Conservation (phyloP, 2,797 vertebrate genomes). For the Rousettus madagascariensis region DNA sequence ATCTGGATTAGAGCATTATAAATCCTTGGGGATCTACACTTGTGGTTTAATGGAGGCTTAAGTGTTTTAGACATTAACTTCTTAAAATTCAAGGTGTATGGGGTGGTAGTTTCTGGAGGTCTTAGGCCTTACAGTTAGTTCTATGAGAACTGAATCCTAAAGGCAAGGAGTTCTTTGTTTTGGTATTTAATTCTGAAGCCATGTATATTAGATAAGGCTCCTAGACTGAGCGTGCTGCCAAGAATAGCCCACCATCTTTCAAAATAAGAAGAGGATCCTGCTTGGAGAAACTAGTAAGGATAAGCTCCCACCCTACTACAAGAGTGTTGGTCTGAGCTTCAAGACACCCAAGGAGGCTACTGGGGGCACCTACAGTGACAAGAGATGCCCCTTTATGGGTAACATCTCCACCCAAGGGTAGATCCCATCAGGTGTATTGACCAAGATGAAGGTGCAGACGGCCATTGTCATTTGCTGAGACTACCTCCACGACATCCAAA, state of each 20-base stretch:
- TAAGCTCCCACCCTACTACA: constrained; percentile 93
- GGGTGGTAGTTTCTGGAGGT: not conserved
- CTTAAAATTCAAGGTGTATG: not conserved
- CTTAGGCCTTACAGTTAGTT: not conserved
- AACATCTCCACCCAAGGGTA: constrained; percentile 94
- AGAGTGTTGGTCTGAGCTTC: constrained; percentile 93
- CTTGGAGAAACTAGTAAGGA: constrained; percentile 84
- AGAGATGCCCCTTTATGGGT: constrained; percentile 96
- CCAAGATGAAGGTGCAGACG: constrained; percentile 98
- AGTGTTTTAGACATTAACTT: not conserved
- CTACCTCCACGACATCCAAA: constrained; percentile 95
- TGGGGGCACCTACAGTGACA: constrained; percentile 94
- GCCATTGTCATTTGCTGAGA: constrained; percentile 94
- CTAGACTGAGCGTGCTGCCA: constrained; percentile 89
- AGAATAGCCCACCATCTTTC: constrained; percentile 93
- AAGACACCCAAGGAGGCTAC: constrained; percentile 96
- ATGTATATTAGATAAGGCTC: not conserved
- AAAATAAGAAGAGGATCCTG: constrained; percentile 92
- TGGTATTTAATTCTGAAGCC: not conserved
- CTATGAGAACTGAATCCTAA: not conserved
- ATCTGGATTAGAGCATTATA: not conserved
- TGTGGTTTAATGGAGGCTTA: not conserved
- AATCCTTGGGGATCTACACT: not conserved
- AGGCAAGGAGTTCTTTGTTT: not conserved
- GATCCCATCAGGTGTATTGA: constrained; percentile 93